Evolutionary conservation across 2,113 vertebrate genomes (phyloP), one percentile per base, ranked within the genome.

Genomic region (Verasper variegatus): DNA sequence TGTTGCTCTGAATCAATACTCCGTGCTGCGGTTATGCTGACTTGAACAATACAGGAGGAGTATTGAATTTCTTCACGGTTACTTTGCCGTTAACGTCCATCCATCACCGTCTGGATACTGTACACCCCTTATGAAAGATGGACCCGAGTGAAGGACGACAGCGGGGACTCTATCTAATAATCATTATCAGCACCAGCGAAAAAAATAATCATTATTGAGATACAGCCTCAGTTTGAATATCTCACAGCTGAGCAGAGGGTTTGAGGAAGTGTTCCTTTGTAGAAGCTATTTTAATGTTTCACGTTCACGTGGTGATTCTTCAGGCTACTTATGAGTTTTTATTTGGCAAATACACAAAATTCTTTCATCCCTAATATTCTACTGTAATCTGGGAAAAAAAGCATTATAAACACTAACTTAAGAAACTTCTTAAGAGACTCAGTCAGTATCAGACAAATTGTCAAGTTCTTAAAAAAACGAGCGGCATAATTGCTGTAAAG

Each of bases 81-180:
- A 71, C 80, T 87, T 74, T 78, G 74, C 42, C 57, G 1, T 82
- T 78, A 18, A 68, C 61, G 59, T 69, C 45, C 78, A 82, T 59
- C 80, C 70, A 66, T 82, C 77, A 71, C 4, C 55, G 11, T 24
- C 17, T 55, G n/a, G 47, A 61, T 24, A 14, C 42, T 4, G 65
- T 27, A 15, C 9, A 21, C 4, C 35, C 51, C 49, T 6, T 1
- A 12, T 4, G 37, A 17, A n/a, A 65, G 52, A 42, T 0, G 27
- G 55, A 1, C 24, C 6, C 4, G 17, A 11, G 18, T 0, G 27
- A 35, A 17, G 58, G 57, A 26, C 51, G 11, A 8, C 31, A 31
- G 31, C 6, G 31, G 31, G 31, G 31, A 8, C 23, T 18, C 17
- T 14, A n/a, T 27, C 21, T 18, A 9, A 42, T 24, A 45, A 52